Evolutionary conservation across 2,888 invertebrate genomes (phyloP), one percentile per base, ranked within the genome.

Genomic region (Herminia tarsipennalis): DNA sequence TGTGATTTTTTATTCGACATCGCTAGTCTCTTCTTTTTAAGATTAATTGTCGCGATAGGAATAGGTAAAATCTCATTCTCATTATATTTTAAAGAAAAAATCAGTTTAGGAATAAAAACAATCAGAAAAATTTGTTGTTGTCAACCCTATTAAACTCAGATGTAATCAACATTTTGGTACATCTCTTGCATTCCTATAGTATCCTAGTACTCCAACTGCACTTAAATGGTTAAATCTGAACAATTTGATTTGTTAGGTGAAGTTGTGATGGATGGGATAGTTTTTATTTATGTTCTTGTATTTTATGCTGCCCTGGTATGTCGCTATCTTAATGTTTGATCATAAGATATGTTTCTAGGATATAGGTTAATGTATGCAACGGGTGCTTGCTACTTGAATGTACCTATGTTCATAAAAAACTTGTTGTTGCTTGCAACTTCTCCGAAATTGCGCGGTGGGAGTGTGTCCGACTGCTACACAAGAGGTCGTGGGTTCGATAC

Each of bases 171-270:
- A 45, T 56, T 38, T 59, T 27, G 13, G 39, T 55, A 64, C 55
- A 51, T 56, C 51, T 60, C 51, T 46, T 44, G 56, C 43, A 46
- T 59, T 46, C 39, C 52, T 52, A 62, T 60, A 33, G 12, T 9
- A 40, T 18, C 48, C 48, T 60, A 36, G 60, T 59, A 64, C 43
- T 9, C 24, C 21, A 3, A 27, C 13, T 28, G 20, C 10, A 33
- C 34, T 37, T 37, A 58, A 61, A 59, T 55, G 61, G 44, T 33
- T 32, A 43, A 58, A 47, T 64, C 35, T 56, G 46, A 56, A 44
- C 30, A 36, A 30, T 58, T 59, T 64, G 56, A 59, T 51, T 59
- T 44, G 40, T 52, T 39, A 27, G 35, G 24, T 47, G 16, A 8
- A 16, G 25, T 28, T 30, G 33, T 59, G 51, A 64, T 46, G 28